Conservation (phyloP, 1,140 invertebrate genomes). For the Megalonaias nervosa region DNA sequence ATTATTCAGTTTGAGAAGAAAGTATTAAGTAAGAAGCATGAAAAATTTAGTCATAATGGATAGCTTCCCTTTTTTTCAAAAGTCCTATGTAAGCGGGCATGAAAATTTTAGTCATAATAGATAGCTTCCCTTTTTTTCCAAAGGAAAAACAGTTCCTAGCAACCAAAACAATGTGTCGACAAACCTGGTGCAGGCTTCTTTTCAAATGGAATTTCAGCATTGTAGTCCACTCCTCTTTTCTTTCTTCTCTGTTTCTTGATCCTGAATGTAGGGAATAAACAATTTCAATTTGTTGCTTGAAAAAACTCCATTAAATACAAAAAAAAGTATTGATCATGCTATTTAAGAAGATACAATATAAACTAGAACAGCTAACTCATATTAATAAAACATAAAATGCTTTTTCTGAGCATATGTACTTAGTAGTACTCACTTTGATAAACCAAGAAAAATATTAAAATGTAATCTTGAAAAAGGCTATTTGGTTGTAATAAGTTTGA, state of each 20-base stretch:
- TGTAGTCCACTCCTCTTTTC: constrained; percentile 90
- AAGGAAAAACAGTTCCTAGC: not conserved
- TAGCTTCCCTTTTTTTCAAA: not conserved
- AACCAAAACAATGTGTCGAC: not conserved
- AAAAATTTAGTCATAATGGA: too few species aligned
- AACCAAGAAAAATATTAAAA: too few species aligned
- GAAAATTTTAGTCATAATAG: not conserved
- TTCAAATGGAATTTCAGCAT: constrained; percentile 98
- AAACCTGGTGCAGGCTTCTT: constrained; percentile 86
- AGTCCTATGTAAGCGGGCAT: not conserved
- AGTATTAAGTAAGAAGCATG: too few species aligned
- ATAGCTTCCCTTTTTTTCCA: not conserved
- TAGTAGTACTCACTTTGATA: not conserved
- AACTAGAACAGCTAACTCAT: not conserved
- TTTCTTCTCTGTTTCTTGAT: constrained; percentile 65
- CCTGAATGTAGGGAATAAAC: constrained; percentile 46
- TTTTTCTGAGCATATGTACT: not conserved
- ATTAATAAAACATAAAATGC: not conserved
- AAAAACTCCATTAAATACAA: too few species aligned
- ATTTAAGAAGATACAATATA: not conserved
- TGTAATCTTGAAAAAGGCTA: too few species aligned
- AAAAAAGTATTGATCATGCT: too few species aligned
- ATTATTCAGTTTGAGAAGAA: too few species aligned
- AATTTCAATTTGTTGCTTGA: not conserved
- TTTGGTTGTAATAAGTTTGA: too few species aligned